Base-by-base conservation (phyloP, 2,888 invertebrate genomes). In the Tiphia femorata region DNA sequence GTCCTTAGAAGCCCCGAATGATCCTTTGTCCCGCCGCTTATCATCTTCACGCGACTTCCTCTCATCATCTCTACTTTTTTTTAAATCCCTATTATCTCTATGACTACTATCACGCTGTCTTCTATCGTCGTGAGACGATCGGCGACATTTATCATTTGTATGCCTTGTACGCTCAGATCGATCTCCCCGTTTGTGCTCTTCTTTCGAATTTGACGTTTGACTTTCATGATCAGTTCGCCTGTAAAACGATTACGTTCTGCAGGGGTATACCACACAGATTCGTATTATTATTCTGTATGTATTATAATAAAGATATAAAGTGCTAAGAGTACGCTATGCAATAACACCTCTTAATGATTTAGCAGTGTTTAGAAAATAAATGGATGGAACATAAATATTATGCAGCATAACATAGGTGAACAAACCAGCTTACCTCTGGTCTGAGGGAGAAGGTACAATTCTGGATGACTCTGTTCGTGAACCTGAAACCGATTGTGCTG, bases 231-330 rank as follows among this genome's bases (percentile, higher is more conserved):
- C 80, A 68, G 75, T 51, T 77, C 78, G 77, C 81, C 83, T 83
- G 83, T 83, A 83, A 83, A 81, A 83, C 75, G 78, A 82, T 82
- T 83, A 83, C 79, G 80, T 81, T 83, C 83, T 83, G 83, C 82
- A 82, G 82, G 80, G 82, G 76, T 81, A 77, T 77, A 83, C 83
- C 83, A 83, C 83, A 83, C 83, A 83, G 83, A 82, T 82, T 79
- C 76, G 76, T 77, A 79, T 83, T 83, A 83, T 83, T 83, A 82
- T 75, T 78, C 65, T 74, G 72, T 17, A 61, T 59, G 59, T n/a
- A n/a, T n/a, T n/a, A n/a, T 61, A 55, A 53, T 42, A 63, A 52
- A 50, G 38, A 49, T 43, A 53, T 54, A 61, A 50, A 29, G 40
- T 52, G 55, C 41, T 54, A 58, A 44, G 20, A 50, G 50, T 49